Evolutionary conservation across 2,797 vertebrate species (phyloP), one percentile per base, ranked within the genome.

Genomic region (Sphenopsis melanotis): DNA sequence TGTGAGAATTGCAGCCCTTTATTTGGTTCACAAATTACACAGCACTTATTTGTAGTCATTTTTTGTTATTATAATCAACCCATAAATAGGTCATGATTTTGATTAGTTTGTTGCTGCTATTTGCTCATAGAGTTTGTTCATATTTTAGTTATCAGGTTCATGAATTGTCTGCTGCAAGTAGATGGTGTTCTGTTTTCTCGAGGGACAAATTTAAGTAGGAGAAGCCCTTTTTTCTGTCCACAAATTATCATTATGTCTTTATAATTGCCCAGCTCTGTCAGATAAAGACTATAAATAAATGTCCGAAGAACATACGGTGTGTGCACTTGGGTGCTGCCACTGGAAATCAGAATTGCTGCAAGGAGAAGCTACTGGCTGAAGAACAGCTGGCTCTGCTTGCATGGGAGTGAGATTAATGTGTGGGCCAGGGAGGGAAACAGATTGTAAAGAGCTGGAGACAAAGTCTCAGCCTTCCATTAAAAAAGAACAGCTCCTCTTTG

Each of bases 1-100:
- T 44, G 26, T 84, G 52, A 87, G 74, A 88, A 56, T 68, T 4
- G 2, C 63, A 60, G 71, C 21, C 71, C 32, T 83, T 87, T 91
- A 64, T 94, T 96, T 92, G 60, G 29, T 78, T 91, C 79, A 83
- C 74, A 94, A 79, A 93, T 94, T 96, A 82, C 30, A 32, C 60
- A 63, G 34, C 23, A 36, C 52, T 91, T 76, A 90, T 57, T 90
- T 90, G n/a, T 74, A 87, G 37, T 71, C 4, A 77, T 66, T 93
- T 96, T 83, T 88, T 90, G 61, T 90, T 89, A 21, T 42, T 90
- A 74, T 81, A 74, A 90, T 90, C 47, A 88, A 70, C 50, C 34
- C 65, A 75, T 87, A 91, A 85, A 70, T 85, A 89, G 56, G 60
- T 93, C 42, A 59, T 72, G 59, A 69, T 88, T 96, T 90, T 90